phyloP scores from a whole-genome alignment of 2,888 invertebrate species.

The Torymus aiolomorphi region DNA sequence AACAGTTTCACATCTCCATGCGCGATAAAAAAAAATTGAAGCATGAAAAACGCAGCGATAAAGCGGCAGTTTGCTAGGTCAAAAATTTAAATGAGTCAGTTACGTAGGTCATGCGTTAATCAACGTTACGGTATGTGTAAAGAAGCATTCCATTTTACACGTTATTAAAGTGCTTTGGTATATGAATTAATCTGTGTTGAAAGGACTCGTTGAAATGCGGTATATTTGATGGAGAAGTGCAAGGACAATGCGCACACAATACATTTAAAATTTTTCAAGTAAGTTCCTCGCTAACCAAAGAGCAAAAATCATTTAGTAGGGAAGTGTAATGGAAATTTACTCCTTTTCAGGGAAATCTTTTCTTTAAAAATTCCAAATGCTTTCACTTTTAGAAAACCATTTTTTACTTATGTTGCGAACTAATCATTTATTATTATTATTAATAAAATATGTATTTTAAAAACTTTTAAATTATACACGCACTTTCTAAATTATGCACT shows the following conservation, averaged over 20 bases:
- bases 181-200: conserved; percentile 35
- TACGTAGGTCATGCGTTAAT: conserved; percentile 21
- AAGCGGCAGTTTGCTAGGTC: conserved; percentile 14
- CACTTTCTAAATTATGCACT: background rate
- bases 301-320: background rate
- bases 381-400: conserved; percentile 31
- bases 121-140: conserved; percentile 16
- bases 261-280: conserved; percentile 25
- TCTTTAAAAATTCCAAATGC: conserved; percentile 8
- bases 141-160: conserved; percentile 36
- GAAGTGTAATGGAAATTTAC: background rate
- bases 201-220: conserved; percentile 5
- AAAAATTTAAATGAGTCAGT: conserved; percentile 21
- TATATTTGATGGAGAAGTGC: background rate
- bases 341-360: background rate
- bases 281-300: background rate
- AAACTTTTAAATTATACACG: background rate
- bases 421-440: too few species aligned
- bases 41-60: conserved; percentile 20
- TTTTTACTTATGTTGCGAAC: conserved; percentile 33
- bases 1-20: background rate
- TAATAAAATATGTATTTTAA: conserved; percentile 10
- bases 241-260: conserved; percentile 21
- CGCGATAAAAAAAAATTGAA: conserved; percentile 12
- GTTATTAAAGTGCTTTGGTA: conserved; percentile 37